Conservation (phyloP, 2,113 vertebrate genomes). For the Eulacestoma nigropectus region DNA sequence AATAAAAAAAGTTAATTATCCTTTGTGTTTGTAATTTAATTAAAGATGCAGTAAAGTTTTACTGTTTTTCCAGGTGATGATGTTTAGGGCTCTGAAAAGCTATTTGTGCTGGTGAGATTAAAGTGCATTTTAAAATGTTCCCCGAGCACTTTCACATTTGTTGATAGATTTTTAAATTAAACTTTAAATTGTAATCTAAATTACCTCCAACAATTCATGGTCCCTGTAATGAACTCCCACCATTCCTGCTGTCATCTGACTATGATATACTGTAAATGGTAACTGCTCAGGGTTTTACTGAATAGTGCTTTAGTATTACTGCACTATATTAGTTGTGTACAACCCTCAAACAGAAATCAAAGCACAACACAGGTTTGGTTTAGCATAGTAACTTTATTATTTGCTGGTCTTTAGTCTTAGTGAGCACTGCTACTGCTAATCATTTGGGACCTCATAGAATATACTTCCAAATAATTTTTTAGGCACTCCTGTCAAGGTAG, state of each 20-base stretch:
- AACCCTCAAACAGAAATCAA: slow-evolving; percentile 69
- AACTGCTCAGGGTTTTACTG: slow-evolving; percentile 71
- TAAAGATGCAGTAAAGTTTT: slow-evolving; percentile 86
- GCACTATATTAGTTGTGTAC: slow-evolving; percentile 67
- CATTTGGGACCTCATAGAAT: neutral
- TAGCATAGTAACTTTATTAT: slow-evolving; percentile 56
- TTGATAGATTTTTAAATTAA: slow-evolving; percentile 92
- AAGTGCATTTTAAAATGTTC: slow-evolving; percentile 87
- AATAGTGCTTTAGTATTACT: slow-evolving; percentile 67
- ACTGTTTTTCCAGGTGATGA: slow-evolving; percentile 83
- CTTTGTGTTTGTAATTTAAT: slow-evolving; percentile 91
- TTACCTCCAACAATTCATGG: slow-evolving; percentile 88
- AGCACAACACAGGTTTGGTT: slow-evolving; percentile 35
- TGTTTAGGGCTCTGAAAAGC: slow-evolving; percentile 81
- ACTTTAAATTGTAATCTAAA: slow-evolving; percentile 90
- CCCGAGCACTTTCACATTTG: slow-evolving; percentile 85
- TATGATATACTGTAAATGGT: slow-evolving; percentile 78
- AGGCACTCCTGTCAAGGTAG: slow-evolving; percentile 1
- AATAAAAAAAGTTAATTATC: slow-evolving; percentile 87
- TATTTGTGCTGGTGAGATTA: slow-evolving; percentile 83
- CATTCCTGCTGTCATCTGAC: slow-evolving; percentile 75
- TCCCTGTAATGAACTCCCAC: slow-evolving; percentile 86
- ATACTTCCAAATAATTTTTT: slow-evolving; percentile 28
- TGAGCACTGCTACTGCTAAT: neutral
- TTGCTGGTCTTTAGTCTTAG: slow-evolving; percentile 40